These are phyloP conservation scores for Chloebia gouldiae DNA, from an alignment of 2,113 vertebrate genomes.

Conservation along the genomic window DNA sequence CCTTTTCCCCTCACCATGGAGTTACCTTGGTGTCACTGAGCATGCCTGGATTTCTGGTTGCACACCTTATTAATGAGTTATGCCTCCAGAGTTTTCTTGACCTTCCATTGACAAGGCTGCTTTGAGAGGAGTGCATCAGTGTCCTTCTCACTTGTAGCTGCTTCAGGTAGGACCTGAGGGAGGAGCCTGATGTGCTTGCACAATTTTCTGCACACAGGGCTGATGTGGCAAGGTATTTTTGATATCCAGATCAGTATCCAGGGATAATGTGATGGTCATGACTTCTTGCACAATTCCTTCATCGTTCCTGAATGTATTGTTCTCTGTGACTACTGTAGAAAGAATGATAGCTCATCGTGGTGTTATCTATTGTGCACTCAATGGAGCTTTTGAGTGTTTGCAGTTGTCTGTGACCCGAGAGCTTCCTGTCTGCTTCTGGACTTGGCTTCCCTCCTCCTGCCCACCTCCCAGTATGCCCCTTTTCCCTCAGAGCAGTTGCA, in stretches of 20 bases:
- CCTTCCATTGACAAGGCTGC: not conserved
- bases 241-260: not conserved
- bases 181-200: not conserved
- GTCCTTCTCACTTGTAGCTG: not conserved
- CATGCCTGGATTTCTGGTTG: not conserved
- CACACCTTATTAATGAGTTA: not conserved
- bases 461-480: not conserved
- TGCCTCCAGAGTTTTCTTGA: not conserved
- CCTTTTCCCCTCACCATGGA: not conserved
- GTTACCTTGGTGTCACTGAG: not conserved
- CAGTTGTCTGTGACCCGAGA: not conserved
- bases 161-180: not conserved
- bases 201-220: not conserved
- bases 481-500: not conserved
- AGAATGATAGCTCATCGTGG: rapidly evolving
- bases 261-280: not conserved
- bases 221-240: not conserved
- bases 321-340: not conserved
- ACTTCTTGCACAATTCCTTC: not conserved
- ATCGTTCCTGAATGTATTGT: not conserved
- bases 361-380: not conserved
- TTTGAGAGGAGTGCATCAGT: not conserved
- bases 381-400: not conserved
- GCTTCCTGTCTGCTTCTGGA: not conserved
- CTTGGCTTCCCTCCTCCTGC: not conserved